Evolutionary conservation across 2,797 vertebrate genomes (phyloP), one percentile per base, ranked within the genome.

Genomic region (Florisuga fusca): DNA sequence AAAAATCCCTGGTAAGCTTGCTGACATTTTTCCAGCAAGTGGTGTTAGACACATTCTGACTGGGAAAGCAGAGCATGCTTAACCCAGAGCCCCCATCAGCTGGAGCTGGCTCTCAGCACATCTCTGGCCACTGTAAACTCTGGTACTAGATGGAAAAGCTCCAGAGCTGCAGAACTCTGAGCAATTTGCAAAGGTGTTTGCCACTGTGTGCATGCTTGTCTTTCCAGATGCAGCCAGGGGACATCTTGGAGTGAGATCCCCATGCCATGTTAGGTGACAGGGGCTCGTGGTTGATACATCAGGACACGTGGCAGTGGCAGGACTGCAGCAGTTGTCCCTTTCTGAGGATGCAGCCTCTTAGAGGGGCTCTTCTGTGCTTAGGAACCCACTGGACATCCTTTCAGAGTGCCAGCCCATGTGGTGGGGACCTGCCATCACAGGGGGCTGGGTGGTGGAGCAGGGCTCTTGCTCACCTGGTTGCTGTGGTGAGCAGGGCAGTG

Each of bases 391-490:
- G 59, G 43, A 15, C 58, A 29, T 72, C 27, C 33, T 68, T 13
- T 36, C 62, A 58, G 58, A 74, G 46, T 48, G 46, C 59, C 64
- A 46, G 54, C n/a, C 53, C 2, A 0, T 2, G 53, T 34, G 61
- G 15, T 50, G 22, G 68, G 51, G 34, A 27, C 51, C 62, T 59
- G 62, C 19, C 26, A 4, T 12, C 9, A 1, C 12, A 10, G 21
- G 26, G 1, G 59, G 62, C 41, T 33, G 34, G 26, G 21, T n/a
- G 2, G 2, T 53, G 67, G 57, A 43, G 36, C 41, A 18, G n/a
- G 43, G 34, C 15, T 50, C 57, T 63, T 0, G 0, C 26, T 48
- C 41, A 17, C 16, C 20, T 31, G 1, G 1, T 7, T 10, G 10
- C 9, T 36, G 53, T 21, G 57, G 45, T 18, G 21, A 69, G 23